phyloP scores from a whole-genome alignment of 2,113 vertebrate genomes.

The Theropithecus gelada region DNA sequence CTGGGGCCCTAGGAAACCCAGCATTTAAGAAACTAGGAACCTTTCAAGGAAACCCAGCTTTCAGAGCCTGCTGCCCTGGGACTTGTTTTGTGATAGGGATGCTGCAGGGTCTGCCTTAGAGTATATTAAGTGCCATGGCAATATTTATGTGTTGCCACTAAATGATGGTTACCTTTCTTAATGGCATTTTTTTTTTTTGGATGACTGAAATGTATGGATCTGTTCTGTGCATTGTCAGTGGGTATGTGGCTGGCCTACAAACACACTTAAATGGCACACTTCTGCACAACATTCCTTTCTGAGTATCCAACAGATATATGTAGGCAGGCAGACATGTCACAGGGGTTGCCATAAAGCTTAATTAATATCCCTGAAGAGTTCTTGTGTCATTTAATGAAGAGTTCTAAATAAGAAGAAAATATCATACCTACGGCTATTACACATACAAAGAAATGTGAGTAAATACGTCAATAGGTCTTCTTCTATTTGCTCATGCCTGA shows the following conservation, averaged over 20 bases:
- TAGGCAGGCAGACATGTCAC: slow-evolving; percentile 61
- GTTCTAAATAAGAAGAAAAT: slow-evolving; percentile 66
- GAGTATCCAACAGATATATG: slow-evolving; percentile 68
- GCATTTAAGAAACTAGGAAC: slow-evolving; percentile 49
- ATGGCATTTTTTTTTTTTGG: not conserved
- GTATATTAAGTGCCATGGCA: not conserved
- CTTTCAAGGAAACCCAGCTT: slow-evolving; percentile 41
- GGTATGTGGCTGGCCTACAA: slow-evolving; percentile 61
- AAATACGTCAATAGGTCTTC: not conserved
- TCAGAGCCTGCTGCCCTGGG: slow-evolving; percentile 11
- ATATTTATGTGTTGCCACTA: slow-evolving; percentile 27
- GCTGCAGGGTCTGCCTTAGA: not conserved
- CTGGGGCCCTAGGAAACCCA: slow-evolving; percentile 49
- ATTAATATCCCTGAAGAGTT: slow-evolving; percentile 74
- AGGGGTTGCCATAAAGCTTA: slow-evolving; percentile 71
- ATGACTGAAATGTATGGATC: slow-evolving; percentile 41
- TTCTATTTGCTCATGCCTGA: not conserved
- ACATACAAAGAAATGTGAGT: not conserved
- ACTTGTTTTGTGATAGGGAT: not conserved
- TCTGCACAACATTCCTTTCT: slow-evolving; percentile 38
- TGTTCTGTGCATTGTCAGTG: not conserved
- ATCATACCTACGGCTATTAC: slow-evolving; percentile 42
- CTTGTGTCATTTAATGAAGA: slow-evolving; percentile 64
- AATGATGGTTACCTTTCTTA: slow-evolving; percentile 53
- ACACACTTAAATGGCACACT: slow-evolving; percentile 1